Evolutionary conservation across 2,113 vertebrate species (phyloP).

Genomic region (Maccullochella peelii): DNA sequence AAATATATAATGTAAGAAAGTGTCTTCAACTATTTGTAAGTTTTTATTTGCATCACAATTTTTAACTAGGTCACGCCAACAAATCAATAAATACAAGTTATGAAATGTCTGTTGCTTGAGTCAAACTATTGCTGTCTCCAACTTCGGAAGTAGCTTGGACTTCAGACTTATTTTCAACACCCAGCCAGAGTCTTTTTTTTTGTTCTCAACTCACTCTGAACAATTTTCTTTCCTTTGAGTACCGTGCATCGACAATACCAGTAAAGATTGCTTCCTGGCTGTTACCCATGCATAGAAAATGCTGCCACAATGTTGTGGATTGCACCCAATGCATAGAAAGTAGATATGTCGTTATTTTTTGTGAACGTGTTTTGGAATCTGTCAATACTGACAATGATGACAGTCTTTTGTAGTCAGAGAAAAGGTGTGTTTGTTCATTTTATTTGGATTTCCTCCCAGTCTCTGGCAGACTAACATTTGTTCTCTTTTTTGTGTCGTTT

Average conservation of each 20-base stretch:
- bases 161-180: slow-evolving; percentile 47
- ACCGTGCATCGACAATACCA: slow-evolving; percentile 29
- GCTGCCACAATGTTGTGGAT: slow-evolving; percentile 32
- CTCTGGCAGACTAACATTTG: slow-evolving; percentile 12
- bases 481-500: slow-evolving; percentile 30
- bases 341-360: slow-evolving; percentile 33
- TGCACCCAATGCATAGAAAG: slow-evolving; percentile 73
- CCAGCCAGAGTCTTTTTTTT: slow-evolving; percentile 18
- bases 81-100: slow-evolving; percentile 30
- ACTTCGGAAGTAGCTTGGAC: slow-evolving; percentile 24
- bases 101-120: neutral
- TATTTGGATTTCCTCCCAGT: slow-evolving; percentile 27
- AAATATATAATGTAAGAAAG: slow-evolving; percentile 1
- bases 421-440: slow-evolving; percentile 49
- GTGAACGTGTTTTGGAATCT: slow-evolving; percentile 50
- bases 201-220: slow-evolving; percentile 27
- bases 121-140: slow-evolving; percentile 32
- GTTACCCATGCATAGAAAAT: slow-evolving; percentile 73
- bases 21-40: slow-evolving; percentile 12
- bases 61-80: slow-evolving; percentile 28
- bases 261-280: slow-evolving; percentile 66
- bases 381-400: slow-evolving; percentile 49
- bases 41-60: slow-evolving; percentile 24
- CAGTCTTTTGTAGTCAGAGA: slow-evolving; percentile 39
- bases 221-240: slow-evolving; percentile 44